phyloP scores from a whole-genome alignment of 2,113 vertebrate genomes.

The Mesoclemmys tuberculata region DNA sequence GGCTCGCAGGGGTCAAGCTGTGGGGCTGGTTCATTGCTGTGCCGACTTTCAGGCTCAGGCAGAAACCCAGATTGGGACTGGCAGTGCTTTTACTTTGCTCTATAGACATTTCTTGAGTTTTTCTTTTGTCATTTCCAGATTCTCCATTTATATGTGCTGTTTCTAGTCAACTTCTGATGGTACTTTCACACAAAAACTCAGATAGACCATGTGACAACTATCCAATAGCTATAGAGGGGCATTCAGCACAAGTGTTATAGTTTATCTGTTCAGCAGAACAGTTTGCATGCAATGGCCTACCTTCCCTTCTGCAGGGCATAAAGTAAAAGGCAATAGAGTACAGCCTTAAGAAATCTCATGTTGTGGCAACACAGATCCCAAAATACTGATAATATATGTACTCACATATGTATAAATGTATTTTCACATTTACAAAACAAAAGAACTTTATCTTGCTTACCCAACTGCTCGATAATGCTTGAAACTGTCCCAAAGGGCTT shows the following conservation, averaged over 20 bases:
- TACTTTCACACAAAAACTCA: not conserved
- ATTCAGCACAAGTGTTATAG: not conserved
- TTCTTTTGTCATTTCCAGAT: not conserved
- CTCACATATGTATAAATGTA: not conserved
- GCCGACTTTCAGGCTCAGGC: too few species aligned
- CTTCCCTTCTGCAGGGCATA: not conserved
- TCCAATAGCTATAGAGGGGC: not conserved
- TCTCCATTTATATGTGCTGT: not conserved
- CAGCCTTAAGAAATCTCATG: fast-evolving
- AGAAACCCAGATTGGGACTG: too few species aligned
- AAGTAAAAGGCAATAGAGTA: not conserved
- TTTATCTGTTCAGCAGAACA: fast-evolving
- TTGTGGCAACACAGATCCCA: not conserved
- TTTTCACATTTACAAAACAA: not conserved
- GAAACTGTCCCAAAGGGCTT: slow-evolving; percentile 87
- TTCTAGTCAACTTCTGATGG: not conserved
- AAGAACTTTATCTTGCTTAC: slow-evolving; percentile 72
- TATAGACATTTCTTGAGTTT: not conserved
- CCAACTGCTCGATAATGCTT: slow-evolving; percentile 88
- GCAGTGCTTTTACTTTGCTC: too few species aligned
- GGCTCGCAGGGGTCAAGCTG: too few species aligned
- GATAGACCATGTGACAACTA: not conserved
- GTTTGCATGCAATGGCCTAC: not conserved
- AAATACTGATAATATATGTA: not conserved
- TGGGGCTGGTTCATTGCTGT: too few species aligned